These are phyloP conservation scores for Forbesichthys agassizii DNA, from an alignment of 2,113 vertebrate species.

Conservation along the genomic window DNA sequence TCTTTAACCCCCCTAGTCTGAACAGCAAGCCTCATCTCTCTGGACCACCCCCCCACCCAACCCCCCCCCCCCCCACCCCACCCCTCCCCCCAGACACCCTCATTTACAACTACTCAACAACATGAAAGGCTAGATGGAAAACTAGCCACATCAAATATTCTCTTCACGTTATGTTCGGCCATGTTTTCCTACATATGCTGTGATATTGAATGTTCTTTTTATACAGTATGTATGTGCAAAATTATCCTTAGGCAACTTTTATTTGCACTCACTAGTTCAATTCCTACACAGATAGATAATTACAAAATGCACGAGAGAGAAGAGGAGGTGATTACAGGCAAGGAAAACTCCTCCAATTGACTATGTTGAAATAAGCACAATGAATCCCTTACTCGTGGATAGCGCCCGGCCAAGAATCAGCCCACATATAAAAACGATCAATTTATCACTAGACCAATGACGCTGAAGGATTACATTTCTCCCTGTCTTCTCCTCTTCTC, in stretches of 20 bases:
- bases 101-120: slow-evolving; percentile 77
- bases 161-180: slow-evolving; percentile 62
- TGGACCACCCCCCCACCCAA: slow-evolving; percentile 39
- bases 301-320: slow-evolving; percentile 31
- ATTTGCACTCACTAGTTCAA: slow-evolving; percentile 31
- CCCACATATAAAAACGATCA: neutral
- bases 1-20: slow-evolving; percentile 71
- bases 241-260: slow-evolving; percentile 40
- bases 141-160: slow-evolving; percentile 72
- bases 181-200: slow-evolving; percentile 65
- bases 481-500: neutral
- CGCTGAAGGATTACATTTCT: neutral
- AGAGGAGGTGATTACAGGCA: neutral
- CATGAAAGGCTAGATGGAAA: slow-evolving; percentile 75
- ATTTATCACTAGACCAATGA: neutral
- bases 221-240: slow-evolving; percentile 55
- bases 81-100: slow-evolving; percentile 46
- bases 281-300: slow-evolving; percentile 39
- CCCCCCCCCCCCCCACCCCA: slow-evolving; percentile 19
- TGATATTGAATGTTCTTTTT: slow-evolving; percentile 55
- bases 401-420: neutral
- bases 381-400: neutral
- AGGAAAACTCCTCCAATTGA: slow-evolving; percentile 8
- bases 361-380: slow-evolving; percentile 2
- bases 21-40: slow-evolving; percentile 74